These are phyloP conservation scores for Geodia barretti DNA, from an alignment of 37 sponge, comb jelly and placozoan genomes.

Conservation along the genomic window DNA sequence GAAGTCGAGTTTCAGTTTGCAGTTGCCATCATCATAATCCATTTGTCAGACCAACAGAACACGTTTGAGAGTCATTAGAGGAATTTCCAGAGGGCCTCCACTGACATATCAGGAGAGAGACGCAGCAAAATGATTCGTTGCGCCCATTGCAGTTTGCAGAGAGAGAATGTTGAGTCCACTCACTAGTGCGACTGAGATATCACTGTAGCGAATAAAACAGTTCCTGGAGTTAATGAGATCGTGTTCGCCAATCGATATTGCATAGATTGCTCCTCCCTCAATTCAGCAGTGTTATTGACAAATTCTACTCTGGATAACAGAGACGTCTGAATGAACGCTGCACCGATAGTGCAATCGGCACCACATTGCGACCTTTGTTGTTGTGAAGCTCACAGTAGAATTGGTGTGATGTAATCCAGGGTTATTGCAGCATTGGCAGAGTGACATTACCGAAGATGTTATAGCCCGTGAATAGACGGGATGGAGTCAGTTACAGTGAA, in stretches of 20 bases:
- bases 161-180: slow-evolving; percentile 21
- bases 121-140: not conserved
- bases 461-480: slow-evolving; percentile 17
- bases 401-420: slow-evolving; percentile 1
- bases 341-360: slow-evolving; percentile 41
- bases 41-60: slow-evolving; percentile 3
- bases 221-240: slow-evolving; percentile 60
- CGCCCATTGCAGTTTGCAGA: slow-evolving; percentile 35
- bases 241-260: slow-evolving; percentile 27
- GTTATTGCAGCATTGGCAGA: slow-evolving; percentile 48
- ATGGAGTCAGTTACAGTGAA: slow-evolving; percentile 54
- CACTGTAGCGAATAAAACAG: slow-evolving; percentile 56
- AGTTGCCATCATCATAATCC: not conserved
- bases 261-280: slow-evolving; percentile 68
- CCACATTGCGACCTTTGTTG: slow-evolving; percentile 52
- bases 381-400: slow-evolving; percentile 8
- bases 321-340: slow-evolving; percentile 33
- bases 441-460: slow-evolving; percentile 19
- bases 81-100: not conserved
- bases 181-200: slow-evolving; percentile 7
- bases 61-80: not conserved
- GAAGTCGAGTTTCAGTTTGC: not conserved
- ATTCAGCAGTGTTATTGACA: slow-evolving; percentile 42
- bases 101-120: not conserved
- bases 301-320: slow-evolving; percentile 6